Evolutionary conservation across 2,113 vertebrate species (phyloP), one percentile per base, ranked within the genome.

Genomic region (Xiphophorus hellerii): DNA sequence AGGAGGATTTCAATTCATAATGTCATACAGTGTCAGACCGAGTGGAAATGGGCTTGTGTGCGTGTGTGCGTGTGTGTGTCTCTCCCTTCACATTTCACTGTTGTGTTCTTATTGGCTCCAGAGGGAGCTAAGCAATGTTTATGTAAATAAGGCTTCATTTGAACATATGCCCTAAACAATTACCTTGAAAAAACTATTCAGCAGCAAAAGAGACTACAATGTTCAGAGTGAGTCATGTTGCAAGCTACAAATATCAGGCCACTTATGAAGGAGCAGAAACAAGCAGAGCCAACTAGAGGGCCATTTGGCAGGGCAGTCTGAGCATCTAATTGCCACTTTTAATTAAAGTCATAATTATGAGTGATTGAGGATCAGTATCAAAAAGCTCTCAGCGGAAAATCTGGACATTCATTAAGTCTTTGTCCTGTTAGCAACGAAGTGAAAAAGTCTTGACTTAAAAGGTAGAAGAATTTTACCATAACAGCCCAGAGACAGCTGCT

Each of bases 71-170:
- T 66, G 28, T 33, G 39, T 67, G 63, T 66, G 88, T 33, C 63
- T 78, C 65, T 63, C 27, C n/a, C 20, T 77, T 54, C 12, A 10
- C 35, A 12, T 37, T 74, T 51, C 78, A 48, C 73, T 73, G 69
- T 76, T 58, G 35, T 87, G 81, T 87, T 84, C 82, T 75, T 81
- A 91, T 77, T 81, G 87, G 87, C 89, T 87, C 87, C 62, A 10
- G 78, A 22, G 85, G 85, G 88, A 89, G 87, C 88, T 86, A 85
- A 89, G 84, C 85, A 80, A 83, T 85, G 87, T 93, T 92, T 91
- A 93, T 93, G 88, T 62, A 92, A 92, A 93, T 90, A 73, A 88
- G 80, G 71, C 81, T 75, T 86, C 87, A 86, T 93, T 93, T 90
- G 89, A 89, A 89, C 90, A 87, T 83, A 83, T 84, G 82, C 87